Evolutionary conservation across 2,113 vertebrate species (phyloP).

Genomic region (Macrotus californicus): DNA sequence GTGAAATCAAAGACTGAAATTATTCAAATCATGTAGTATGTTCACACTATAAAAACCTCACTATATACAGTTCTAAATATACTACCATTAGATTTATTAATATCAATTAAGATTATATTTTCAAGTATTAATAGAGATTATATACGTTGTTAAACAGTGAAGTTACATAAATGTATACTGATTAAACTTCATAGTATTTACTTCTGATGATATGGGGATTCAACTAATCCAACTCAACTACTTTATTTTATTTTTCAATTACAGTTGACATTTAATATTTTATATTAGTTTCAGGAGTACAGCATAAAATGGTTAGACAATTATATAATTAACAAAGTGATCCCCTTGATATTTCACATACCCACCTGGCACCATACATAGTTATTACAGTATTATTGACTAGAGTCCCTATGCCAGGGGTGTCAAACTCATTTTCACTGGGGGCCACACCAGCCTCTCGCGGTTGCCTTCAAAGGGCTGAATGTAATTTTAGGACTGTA

Average conservation of each 20-base stretch:
- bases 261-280: neutral
- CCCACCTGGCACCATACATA: neutral
- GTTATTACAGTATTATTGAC: neutral
- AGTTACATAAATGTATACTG: neutral
- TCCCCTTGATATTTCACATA: neutral
- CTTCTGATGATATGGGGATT: neutral
- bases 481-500: no score
- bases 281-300: neutral
- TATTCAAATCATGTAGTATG: slow-evolving; percentile 22
- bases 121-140: neutral
- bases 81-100: slow-evolving; percentile 16
- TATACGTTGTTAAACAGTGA: neutral
- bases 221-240: slow-evolving; percentile 20
- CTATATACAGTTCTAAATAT: neutral
- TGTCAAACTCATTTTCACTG: no score
- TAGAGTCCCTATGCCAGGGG: neutral
- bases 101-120: slow-evolving; percentile 13
- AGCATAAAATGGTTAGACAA: neutral
- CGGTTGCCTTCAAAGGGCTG: no score
- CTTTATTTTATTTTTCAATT: neutral
- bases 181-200: slow-evolving; percentile 2
- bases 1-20: slow-evolving; percentile 23
- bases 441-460: no score
- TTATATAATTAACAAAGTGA: neutral
- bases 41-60: neutral